Evolutionary conservation across 2,888 invertebrate genomes (phyloP), one percentile per base, ranked within the genome.

Genomic region (Maniola hyperantus): DNA sequence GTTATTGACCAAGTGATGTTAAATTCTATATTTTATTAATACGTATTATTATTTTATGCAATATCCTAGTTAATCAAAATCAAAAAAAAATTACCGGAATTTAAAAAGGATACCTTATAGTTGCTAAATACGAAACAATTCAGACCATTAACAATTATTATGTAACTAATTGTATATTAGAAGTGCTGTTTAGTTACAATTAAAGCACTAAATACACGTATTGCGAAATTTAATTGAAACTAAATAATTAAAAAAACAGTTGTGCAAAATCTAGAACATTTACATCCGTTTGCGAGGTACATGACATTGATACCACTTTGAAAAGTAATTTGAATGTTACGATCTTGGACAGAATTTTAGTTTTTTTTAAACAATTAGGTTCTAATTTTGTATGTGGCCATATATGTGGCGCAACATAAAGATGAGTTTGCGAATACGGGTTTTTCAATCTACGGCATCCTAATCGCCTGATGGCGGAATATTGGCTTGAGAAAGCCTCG

Each of bases 211-310:
- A 55, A 55, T 39, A 55, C 55, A 57, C 20, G 11, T 20, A 1
- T 55, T 57, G 57, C 57, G 42, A 57, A 42, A 42, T 57, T 54
- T 26, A 57, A 57, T 42, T 57, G 20, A 0, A 57, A 42, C 11
- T 42, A n/a, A n/a, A n/a, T 42, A 57, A 57, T 57, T 42, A 42
- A 57, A 39, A 57, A 57, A 42, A 57, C 42, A 26, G 39, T 42
- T 57, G 20, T 20, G 26, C 57, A 26, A 18, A 39, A 42, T 57
- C 57, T 57, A 57, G 57, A 57, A 57, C 57, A 20, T 20, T 57
- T 42, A 57, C 57, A 57, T 57, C 57, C 57, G 57, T 57, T 57
- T 57, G 42, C 42, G 36, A 55, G 6, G 11, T 39, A 57, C 42
- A 42, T 57, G 20, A 42, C 57, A 57, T 57, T 57, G 42, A 36